phyloP scores from a whole-genome alignment of 2,888 invertebrate species.

The Exocentrus adspersus region DNA sequence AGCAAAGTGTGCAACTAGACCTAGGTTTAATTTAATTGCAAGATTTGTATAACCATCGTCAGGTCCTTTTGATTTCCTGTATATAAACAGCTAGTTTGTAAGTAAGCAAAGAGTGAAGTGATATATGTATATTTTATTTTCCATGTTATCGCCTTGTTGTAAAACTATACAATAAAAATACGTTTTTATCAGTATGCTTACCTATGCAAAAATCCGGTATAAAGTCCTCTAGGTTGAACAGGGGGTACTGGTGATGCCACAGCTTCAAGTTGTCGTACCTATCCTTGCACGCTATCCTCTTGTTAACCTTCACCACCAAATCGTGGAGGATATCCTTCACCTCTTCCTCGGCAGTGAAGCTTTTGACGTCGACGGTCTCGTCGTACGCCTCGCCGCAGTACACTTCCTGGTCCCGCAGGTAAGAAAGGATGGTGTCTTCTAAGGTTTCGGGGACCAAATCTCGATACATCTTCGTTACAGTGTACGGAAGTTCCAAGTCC shows the following conservation, averaged over 20 bases:
- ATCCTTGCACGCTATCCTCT: slow-evolving; percentile 48
- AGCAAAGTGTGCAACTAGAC: too few relatives aligned
- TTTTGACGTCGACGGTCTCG: neutral
- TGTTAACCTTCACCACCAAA: slow-evolving; percentile 50
- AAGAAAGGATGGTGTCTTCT: slow-evolving; percentile 9
- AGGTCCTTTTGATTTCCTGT: slow-evolving; percentile 28
- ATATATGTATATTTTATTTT: slow-evolving; percentile 38
- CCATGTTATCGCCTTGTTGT: slow-evolving; percentile 35
- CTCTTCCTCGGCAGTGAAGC: slow-evolving; percentile 8
- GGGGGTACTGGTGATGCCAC: slow-evolving; percentile 53
- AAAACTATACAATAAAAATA: neutral
- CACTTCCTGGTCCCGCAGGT: slow-evolving; percentile 5
- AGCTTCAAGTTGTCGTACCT: slow-evolving; percentile 47
- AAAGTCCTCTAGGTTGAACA: slow-evolving; percentile 50
- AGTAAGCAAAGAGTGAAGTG: slow-evolving; percentile 35
- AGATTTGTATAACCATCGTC: too few relatives aligned
- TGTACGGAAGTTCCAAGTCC: too few relatives aligned
- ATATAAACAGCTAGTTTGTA: slow-evolving; percentile 20
- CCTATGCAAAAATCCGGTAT: slow-evolving; percentile 55
- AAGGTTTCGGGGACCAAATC: neutral
- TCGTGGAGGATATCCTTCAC: slow-evolving; percentile 47
- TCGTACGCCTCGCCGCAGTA: neutral
- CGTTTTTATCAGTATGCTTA: slow-evolving; percentile 35
- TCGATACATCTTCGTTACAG: slow-evolving; percentile 1
- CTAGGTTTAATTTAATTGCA: too few relatives aligned